Conservation (phyloP, 2,113 vertebrate genomes). For the Bucco capensis region DNA sequence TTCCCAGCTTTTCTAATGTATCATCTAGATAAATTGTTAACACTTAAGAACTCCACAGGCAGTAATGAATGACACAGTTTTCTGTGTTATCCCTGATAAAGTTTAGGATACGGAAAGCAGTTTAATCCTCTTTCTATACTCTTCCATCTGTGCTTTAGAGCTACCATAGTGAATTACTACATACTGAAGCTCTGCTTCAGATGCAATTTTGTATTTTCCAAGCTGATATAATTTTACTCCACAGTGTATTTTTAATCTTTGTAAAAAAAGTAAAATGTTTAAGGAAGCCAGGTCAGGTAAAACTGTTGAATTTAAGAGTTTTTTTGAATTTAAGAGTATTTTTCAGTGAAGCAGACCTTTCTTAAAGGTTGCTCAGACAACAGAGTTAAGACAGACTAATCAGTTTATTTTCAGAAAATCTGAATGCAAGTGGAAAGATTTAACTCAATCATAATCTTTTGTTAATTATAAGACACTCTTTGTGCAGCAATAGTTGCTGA, state of each 20-base stretch:
- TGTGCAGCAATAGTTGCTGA: conserved; percentile 10
- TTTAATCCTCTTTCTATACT: conserved; percentile 69
- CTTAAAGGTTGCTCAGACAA: not conserved
- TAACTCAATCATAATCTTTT: conserved; percentile 36
- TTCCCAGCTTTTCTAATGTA: conserved; percentile 55
- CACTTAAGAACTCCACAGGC: conserved; percentile 64
- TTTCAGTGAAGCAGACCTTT: not conserved
- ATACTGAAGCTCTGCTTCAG: conserved; percentile 17
- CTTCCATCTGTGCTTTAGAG: conserved; percentile 64
- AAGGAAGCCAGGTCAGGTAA: conserved; percentile 42
- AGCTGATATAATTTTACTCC: conserved; percentile 47
- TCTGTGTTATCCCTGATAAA: conserved; percentile 70
- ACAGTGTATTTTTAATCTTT: conserved; percentile 53
- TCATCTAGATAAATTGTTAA: conserved; percentile 70
- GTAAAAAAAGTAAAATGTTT: conserved; percentile 40
- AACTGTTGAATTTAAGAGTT: conserved; percentile 21
- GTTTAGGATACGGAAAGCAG: conserved; percentile 66
- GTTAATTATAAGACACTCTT: conserved; percentile 47
- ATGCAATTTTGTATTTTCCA: conserved; percentile 64
- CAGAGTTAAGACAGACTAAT: conserved; percentile 13
- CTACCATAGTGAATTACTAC: conserved; percentile 46
- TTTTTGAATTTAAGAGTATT: not conserved
- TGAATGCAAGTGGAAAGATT: conserved; percentile 22
- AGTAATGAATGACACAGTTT: conserved; percentile 71
- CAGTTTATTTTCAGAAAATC: conserved; percentile 33